A percentile compares a stretch with the other conserved stretches of the same genome.
These are phyloP conservation scores for Clarias platycephalus DNA, from an alignment of 2,797 vertebrate genomes.

Conservation along the genomic window DNA sequence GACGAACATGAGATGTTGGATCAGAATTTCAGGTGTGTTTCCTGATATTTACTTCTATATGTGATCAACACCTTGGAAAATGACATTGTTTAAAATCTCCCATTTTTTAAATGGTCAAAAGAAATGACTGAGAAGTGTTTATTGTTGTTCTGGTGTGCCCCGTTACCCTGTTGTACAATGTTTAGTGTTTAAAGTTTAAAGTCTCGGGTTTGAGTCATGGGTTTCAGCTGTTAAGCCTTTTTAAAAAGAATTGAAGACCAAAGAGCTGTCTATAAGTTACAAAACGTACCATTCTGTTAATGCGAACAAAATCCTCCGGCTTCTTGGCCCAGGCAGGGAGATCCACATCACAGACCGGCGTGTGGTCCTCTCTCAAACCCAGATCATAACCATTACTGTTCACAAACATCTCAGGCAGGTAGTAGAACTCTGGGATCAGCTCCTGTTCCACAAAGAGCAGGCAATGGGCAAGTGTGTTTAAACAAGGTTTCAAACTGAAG, in stretches of 20 bases:
- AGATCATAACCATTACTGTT: conserved; percentile 94
- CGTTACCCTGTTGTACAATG: not conserved
- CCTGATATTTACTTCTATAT: not conserved
- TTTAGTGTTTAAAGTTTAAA: not conserved
- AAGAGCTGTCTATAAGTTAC: not conserved
- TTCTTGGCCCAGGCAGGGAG: conserved; percentile 96
- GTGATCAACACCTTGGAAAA: not conserved
- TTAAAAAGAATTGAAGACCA: not conserved
- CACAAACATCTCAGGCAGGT: conserved; percentile 97
- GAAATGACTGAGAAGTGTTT: not conserved
- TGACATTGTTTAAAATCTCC: not conserved
- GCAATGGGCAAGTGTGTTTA: not conserved
- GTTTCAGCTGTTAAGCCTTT: not conserved
- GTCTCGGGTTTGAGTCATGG: not conserved
- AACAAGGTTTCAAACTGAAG: not conserved
- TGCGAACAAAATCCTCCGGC: conserved; percentile 96
- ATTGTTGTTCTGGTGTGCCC: not conserved
- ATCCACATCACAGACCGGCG: conserved; percentile 87
- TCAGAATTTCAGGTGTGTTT: not conserved
- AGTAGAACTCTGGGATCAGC: conserved; percentile 97
- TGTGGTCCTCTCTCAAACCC: conserved; percentile 86
- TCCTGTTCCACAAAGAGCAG: conserved; percentile 71
- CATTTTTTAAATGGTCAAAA: not conserved
- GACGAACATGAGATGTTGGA: not conserved
- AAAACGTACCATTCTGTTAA: conserved; percentile 93